Evolutionary conservation across 2,888 invertebrate genomes (phyloP), one percentile per base, ranked within the genome.

Genomic region (Hyppa rectilinea): DNA sequence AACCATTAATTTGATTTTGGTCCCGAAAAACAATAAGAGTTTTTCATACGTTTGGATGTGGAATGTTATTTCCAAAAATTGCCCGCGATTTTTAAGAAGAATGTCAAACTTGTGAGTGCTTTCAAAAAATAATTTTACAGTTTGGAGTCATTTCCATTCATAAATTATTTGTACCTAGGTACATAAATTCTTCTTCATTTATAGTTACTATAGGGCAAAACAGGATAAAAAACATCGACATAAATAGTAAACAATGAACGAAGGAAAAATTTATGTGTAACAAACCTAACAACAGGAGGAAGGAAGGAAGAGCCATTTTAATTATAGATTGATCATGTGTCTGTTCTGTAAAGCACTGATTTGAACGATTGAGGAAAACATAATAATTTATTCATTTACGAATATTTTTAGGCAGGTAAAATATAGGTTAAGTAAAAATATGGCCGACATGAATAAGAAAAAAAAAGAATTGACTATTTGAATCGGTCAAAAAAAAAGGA

Each of bases 301-400:
- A 73, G 68, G 68, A 73, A 73, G 36, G 43, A 67, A 23, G 38
- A 47, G 14, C 12, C 1, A 23, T 45, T 49, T 43, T 38, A 43
- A 50, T 23, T 49, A n/a, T n/a, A 36, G 9, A 26, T 36, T 45
- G n/a, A 17, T 20, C 23, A 20, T 60, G 43, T 43, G 43, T 40
- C 34, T 40, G 23, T 38, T 56, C 40, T 63, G 40, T 3, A 38
- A 52, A 2, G 34, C 5, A 29, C 38, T 58, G 26, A 53, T 47
- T 74, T 53, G 5, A 40, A 38, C 1, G 40, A 47, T 14, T 49
- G 23, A 14, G 26, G 23, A 23, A 47, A 49, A 23, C 6, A 10
- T 17, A 26, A 36, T 14, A 9, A 38, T 23, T 38, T 10, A 31
- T 2, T 23, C 0, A 40, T 45, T 20, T 34, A 43, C 10, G 6